A percentile compares a stretch with the other conserved stretches of the same genome.
Conservation (phyloP, 1,140 invertebrate genomes). For the Lasioglossum baleicum region DNA sequence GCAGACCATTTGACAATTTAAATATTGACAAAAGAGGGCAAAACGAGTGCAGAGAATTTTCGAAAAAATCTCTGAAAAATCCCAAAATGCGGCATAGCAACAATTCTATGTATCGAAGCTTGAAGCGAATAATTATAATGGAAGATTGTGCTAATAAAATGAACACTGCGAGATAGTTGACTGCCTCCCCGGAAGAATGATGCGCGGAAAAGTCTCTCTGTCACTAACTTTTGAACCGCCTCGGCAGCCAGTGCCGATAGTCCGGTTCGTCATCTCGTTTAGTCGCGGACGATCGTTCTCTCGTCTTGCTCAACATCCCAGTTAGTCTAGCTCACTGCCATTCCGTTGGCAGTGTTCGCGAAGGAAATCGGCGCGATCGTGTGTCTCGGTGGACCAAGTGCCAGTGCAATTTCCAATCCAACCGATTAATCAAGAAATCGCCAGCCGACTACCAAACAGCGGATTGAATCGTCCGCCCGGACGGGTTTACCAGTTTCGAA, state of each 20-base stretch:
- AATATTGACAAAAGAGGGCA: too few species aligned
- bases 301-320: slow-evolving; percentile 50
- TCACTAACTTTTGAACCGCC: slow-evolving; percentile 16
- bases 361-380: neutral
- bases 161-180: too few species aligned
- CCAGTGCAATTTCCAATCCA: neutral
- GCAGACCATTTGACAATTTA: too few species aligned
- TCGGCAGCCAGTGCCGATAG: slow-evolving; percentile 44
- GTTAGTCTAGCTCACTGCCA: slow-evolving; percentile 35
- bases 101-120: too few species aligned
- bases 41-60: too few species aligned
- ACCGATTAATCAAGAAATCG: too few species aligned
- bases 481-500: neutral
- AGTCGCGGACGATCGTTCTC: slow-evolving; percentile 52
- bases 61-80: neutral
- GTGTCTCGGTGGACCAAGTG: neutral
- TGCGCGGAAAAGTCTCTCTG: neutral
- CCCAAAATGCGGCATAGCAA: too few species aligned
- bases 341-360: neutral
- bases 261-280: slow-evolving; percentile 55
- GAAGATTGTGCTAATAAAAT: too few species aligned
- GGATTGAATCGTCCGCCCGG: too few species aligned
- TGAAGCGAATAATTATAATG: too few species aligned
- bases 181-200: too few species aligned
- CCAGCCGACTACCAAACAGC: too few species aligned